Base-by-base conservation (phyloP, 2,113 vertebrate genomes). In the Saccopteryx bilineata region DNA sequence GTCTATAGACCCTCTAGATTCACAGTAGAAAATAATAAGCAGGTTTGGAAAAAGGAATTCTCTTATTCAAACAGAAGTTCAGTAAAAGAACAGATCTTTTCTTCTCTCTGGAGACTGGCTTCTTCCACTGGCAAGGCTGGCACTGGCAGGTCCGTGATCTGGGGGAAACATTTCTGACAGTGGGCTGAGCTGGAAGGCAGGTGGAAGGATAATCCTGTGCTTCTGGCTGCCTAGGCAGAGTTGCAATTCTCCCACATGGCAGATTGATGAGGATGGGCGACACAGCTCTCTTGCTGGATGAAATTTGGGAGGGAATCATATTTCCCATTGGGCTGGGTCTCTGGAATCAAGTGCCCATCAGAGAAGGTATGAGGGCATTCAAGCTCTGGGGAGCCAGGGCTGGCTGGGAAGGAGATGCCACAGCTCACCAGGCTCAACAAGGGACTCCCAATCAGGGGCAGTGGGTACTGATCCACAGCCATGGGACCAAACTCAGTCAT, bases 271-370 rank as follows among this genome's bases (percentile, higher is more conserved):
- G 97, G 96, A 69, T 98, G 96, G 56, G 97, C 91, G 14, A 98
- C 95, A 19, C 98, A 97, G 28, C 97, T 98, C 83, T 99, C 99
- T 54, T 97, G 98, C 48, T 99, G 99, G 95, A 99, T 97, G 13
- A 99, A 98, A 93, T 98, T 99, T 88, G 99, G 98, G 31, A 99
- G 97, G 78, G 99, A 98, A 24, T 98, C 98, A 68, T 98, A 99
- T 92, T 99, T 99, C 90, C 98, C 98, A 81, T 99, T 98, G 33
- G 97, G 90, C 31, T 89, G 94, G 0, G 95, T 80, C 2, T 97
- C 98, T 26, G 97, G 95, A 0, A 52, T 93, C 48, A 39, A 46
- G 7, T 97, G 96, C 92, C 94, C 97, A 24, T 97, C 86, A 7
- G 98, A 86, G 39, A 98, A 82, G 13, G 84, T 82, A 18, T 92